Conservation (phyloP, 2,113 vertebrate genomes). For the Elephas maximus region DNA sequence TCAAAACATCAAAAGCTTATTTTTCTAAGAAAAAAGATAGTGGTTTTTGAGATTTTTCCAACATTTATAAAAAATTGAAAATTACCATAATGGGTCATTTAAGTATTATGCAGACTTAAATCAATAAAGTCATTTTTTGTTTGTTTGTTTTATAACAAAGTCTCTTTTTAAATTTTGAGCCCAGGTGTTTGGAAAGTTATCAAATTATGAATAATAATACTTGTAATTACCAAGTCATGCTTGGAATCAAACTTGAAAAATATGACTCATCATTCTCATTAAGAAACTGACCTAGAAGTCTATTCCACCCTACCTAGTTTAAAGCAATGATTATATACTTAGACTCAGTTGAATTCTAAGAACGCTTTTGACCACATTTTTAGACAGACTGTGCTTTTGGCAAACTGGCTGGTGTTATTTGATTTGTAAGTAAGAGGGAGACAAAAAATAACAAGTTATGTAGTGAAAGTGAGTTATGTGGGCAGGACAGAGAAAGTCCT, state of each 20-base stretch:
- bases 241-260: conserved; percentile 55
- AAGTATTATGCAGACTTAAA: neutral
- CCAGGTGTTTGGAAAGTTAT: conserved; percentile 30
- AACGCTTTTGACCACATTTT: neutral
- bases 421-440: neutral
- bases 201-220: conserved; percentile 55
- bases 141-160: conserved; percentile 29
- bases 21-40: neutral
- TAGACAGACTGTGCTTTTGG: neutral
- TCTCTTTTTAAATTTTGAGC: neutral
- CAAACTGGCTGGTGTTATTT: neutral
- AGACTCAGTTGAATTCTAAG: conserved; percentile 4
- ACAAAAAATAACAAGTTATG: neutral
- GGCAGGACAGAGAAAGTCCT: neutral
- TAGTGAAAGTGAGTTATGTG: neutral
- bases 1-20: conserved; percentile 41
- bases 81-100: conserved; percentile 45
- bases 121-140: conserved; percentile 9
- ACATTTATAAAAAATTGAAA: conserved; percentile 34
- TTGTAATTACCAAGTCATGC: conserved; percentile 1
- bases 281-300: conserved; percentile 23
- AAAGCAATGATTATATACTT: conserved; percentile 14
- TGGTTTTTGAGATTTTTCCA: neutral
- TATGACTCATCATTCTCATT: conserved; percentile 45
- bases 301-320: neutral